phyloP scores from a whole-genome alignment of 37 sponge, comb jelly and placozoan species.

The Eunapius fragilis region DNA sequence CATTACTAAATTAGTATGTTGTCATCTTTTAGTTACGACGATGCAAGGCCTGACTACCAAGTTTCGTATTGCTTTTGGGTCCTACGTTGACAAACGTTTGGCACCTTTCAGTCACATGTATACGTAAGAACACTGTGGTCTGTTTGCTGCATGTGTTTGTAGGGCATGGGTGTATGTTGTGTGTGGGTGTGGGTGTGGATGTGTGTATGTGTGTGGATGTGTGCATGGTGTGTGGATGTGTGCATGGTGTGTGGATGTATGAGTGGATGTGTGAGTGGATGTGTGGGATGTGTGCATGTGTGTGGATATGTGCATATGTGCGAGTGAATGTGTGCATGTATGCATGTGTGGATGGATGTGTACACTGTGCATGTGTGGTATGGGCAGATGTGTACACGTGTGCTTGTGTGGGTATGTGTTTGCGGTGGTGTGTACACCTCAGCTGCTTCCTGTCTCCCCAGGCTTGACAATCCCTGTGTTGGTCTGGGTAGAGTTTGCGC shows the following conservation, averaged over 20 bases:
- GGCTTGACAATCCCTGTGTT: slow-evolving; percentile 55
- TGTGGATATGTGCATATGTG: not conserved
- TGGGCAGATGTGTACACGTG: not conserved
- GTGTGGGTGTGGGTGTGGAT: not conserved
- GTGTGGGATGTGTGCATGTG: not conserved
- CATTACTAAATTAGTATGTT: too few relatives aligned
- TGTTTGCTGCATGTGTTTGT: not conserved
- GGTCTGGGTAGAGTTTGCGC: slow-evolving; percentile 26
- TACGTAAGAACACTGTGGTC: not conserved
- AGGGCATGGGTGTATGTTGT: not conserved
- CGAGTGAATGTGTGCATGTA: too few relatives aligned
- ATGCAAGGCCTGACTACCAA: slow-evolving; percentile 58
- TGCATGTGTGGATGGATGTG: not conserved
- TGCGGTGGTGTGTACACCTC: not conserved
- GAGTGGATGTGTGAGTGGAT: not conserved
- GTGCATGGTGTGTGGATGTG: slow-evolving; percentile 24
- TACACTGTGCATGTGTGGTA: not conserved
- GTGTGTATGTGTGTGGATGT: not conserved
- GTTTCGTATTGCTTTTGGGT: slow-evolving; percentile 80
- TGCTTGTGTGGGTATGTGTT: not conserved
- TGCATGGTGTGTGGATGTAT: slow-evolving; percentile 35
- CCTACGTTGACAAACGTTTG: slow-evolving; percentile 76
- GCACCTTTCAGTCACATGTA: slow-evolving; percentile 40
- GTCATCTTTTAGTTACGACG: slow-evolving; percentile 53
- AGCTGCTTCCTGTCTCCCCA: not conserved